Conservation (phyloP, 2,797 vertebrate genomes). For the Siniperca scherzeri region DNA sequence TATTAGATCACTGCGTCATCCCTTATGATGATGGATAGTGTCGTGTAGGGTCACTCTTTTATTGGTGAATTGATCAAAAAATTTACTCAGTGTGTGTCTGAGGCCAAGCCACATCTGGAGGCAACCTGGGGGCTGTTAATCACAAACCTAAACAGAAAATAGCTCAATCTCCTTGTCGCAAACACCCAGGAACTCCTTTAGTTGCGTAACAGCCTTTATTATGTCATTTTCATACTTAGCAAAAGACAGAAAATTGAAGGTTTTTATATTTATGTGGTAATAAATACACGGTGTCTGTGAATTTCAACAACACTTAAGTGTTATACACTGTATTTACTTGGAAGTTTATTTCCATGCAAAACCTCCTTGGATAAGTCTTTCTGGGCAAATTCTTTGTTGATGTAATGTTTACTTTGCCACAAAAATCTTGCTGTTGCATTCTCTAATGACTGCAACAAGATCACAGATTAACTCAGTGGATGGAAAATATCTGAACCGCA, state of each 20-base stretch:
- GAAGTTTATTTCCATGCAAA: slow-evolving; percentile 56
- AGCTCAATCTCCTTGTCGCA: slow-evolving; percentile 67
- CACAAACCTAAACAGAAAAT: slow-evolving; percentile 77
- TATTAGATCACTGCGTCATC: slow-evolving; percentile 69
- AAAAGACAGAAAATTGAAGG: slow-evolving; percentile 55
- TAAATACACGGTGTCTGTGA: slow-evolving; percentile 61
- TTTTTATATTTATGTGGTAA: slow-evolving; percentile 62
- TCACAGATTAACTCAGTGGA: slow-evolving; percentile 63
- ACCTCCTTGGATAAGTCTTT: slow-evolving; percentile 50
- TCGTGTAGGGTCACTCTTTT: slow-evolving; percentile 61
- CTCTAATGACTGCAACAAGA: slow-evolving; percentile 65
- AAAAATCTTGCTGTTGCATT: slow-evolving; percentile 70
- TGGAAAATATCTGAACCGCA: slow-evolving; percentile 71
- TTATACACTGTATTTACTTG: slow-evolving; percentile 56
- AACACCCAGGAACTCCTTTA: slow-evolving; percentile 73
- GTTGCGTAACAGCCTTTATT: slow-evolving; percentile 68
- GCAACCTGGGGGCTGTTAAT: slow-evolving; percentile 78
- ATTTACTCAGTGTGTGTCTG: slow-evolving; percentile 35
- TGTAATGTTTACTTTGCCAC: slow-evolving; percentile 76
- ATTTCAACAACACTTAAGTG: slow-evolving; percentile 53
- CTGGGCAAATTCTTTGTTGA: slow-evolving; percentile 72
- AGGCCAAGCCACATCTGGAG: slow-evolving; percentile 78
- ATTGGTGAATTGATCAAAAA: slow-evolving; percentile 67
- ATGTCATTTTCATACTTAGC: slow-evolving; percentile 59
- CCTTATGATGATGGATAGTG: slow-evolving; percentile 70